Percentiles rank a stretch among this genome's conserved stretches.
phyloP scores from a whole-genome alignment of 2,888 invertebrate genomes.

The Diaprepes abbreviatus region DNA sequence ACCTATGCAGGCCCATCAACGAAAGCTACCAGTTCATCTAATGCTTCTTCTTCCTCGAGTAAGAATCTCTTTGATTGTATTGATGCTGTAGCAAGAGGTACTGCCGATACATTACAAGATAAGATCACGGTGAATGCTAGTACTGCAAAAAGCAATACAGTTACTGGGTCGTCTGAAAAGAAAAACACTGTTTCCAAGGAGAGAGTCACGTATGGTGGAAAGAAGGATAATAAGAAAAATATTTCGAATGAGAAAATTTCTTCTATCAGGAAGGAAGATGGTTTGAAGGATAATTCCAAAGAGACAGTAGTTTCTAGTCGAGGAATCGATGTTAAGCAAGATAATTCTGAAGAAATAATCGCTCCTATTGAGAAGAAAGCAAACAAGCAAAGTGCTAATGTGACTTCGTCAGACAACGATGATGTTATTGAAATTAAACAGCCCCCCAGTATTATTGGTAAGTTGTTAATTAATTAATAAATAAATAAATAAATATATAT shows the following conservation, averaged over 20 bases:
- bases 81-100: slow-evolving; percentile 60
- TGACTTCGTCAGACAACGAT: neutral
- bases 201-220: neutral
- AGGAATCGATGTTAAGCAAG: neutral
- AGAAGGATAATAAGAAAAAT: neutral
- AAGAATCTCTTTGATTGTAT: slow-evolving; percentile 57
- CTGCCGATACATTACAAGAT: neutral
- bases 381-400: neutral
- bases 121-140: neutral
- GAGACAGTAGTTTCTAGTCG: neutral
- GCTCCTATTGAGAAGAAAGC: neutral
- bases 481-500: too few species aligned
- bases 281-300: too few species aligned
- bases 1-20: neutral
- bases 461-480: too few species aligned
- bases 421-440: slow-evolving; percentile 13
- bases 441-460: slow-evolving; percentile 14
- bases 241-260: too few species aligned
- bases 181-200: neutral
- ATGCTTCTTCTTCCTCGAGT: neutral
- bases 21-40: neutral
- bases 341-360: too few species aligned
- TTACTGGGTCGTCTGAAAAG: too few species aligned
- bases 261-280: too few species aligned
- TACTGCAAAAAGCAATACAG: neutral